phyloP scores from a whole-genome alignment of 1,140 invertebrate species.

The Microplitis mediator region DNA sequence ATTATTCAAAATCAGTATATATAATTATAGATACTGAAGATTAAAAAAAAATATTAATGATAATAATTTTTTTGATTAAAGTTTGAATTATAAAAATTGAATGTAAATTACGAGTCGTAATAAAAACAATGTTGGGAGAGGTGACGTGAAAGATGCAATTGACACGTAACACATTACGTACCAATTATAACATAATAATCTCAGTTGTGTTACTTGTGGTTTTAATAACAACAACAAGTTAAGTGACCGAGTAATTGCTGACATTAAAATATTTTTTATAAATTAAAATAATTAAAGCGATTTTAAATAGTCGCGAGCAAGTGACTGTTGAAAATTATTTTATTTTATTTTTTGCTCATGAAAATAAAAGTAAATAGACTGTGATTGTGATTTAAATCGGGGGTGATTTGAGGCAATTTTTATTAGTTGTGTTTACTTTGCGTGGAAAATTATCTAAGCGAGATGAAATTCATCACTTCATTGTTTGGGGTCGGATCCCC shows the following conservation, averaged over 20 bases:
- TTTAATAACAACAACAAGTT: no score
- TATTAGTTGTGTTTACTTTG: not conserved
- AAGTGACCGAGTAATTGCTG: no score
- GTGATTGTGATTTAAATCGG: not conserved
- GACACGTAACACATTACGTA: slow-evolving; percentile 7
- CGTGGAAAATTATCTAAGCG: slow-evolving; percentile 19
- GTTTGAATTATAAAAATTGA: not conserved
- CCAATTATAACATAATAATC: not conserved
- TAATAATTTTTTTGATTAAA: not conserved
- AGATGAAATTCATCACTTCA: slow-evolving; percentile 58
- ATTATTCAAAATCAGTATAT: not conserved
- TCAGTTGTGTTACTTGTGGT: not conserved
- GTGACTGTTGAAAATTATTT: no score
- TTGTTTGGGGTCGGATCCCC: slow-evolving; percentile 56
- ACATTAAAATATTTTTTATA: no score
- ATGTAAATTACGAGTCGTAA: not conserved
- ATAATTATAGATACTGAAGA: not conserved
- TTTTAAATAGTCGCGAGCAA: no score
- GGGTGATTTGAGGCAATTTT: not conserved
- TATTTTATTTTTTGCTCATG: no score
- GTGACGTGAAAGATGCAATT: slow-evolving; percentile 45
- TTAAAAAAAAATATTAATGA: not conserved
- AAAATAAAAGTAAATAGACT: no score
- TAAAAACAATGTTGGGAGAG: slow-evolving; percentile 52
- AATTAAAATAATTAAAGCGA: no score